Base-by-base conservation (phyloP, 2,888 invertebrate species). In the Gymnosoma rotundatum region DNA sequence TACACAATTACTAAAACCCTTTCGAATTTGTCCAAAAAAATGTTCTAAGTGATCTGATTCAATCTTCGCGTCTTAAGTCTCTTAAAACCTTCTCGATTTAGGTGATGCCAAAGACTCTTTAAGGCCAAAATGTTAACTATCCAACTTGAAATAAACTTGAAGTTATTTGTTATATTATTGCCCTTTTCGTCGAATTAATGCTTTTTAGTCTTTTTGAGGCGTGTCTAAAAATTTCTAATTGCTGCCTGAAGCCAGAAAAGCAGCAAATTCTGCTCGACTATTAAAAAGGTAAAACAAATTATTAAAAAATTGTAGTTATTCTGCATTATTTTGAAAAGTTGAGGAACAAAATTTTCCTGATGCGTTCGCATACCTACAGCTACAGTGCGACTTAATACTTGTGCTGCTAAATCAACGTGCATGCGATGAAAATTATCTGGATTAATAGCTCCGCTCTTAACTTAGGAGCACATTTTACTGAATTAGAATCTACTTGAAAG, bases 1-100 rank as follows among this genome's bases (percentile, higher is more conserved):
- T 36, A 36, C 4, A 36, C 7, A 6, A 36, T 36, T 36, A 36
- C 36, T 7, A 20, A 48, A 61, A 5, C 75, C 75, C 25, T 56
- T 64, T 42, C 64, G 12, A 6, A 64, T 56, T 66, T 64, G 56
- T 2, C 74, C 74, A 20, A 75, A 75, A 32, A 75, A 75, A 42
- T 74, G 74, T n/a, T 74, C 74, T 18, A 64, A 42, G 2, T 54
- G 54, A 10, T 60, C 72, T 72, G 72, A 7, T 4, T 36, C 36
- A 36, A 7, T 36, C 36, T 36, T 0, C 60, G 25, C 2, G 60
- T 72, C 10, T 72, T 60, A 32, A 72, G 6, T 32, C 60, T 32
- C 18, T 50, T 0, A 60, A 72, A 72, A 0, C 60, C 60, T 72
- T 48, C 48, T 16, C 20, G 12, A 12, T 14, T 58, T 10, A 58